Evolutionary conservation across 2,113 vertebrate species (phyloP), one percentile per base, ranked within the genome.

Genomic region (Vimba vimba): DNA sequence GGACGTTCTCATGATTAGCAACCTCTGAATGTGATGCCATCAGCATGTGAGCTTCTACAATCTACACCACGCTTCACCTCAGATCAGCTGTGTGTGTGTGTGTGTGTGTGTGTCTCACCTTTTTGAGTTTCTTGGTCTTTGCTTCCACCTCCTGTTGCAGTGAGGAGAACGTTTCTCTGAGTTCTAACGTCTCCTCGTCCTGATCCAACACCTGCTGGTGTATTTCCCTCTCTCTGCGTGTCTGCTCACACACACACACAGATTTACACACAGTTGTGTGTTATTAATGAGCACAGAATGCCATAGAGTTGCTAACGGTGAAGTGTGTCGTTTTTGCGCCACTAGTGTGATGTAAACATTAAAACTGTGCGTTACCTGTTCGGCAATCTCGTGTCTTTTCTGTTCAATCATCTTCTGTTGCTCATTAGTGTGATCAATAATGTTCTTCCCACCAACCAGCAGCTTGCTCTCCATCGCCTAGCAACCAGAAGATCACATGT

Each of bases 91-190:
- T 43, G 7, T 8, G 39, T 43, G 39, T 8, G 39, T 59, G 27
- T 81, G 50, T 43, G 57, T 36, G 77, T 83, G 12, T 50, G 12
- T 15, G 13, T 82, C 89, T 89, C 90, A 99, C 98, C 97, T 99
- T 99, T 91, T 99, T 99, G 86, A 99, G 97, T 88, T 99, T 99
- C 94, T 99, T 99, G 92, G 98, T 99, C 89, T 99, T 99, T 89
- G 97, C 96, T 91, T 99, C 98, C 84, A 98, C 98, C 89, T 99
- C 98, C 92, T 99, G 98, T 86, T 98, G 98, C 91, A 99, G 96
- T 45, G 97, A 97, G 0, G 96, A 97, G 93, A 95, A 99, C 0
- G 98, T 99, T 85, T 97, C 98, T 9, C 96, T 95, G 73, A 99
- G 95, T 90, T 99, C 98, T 95, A 98, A 90, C 6, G 97, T 97